A percentile compares a stretch with the other conserved stretches of the same genome.
Evolutionary conservation across 2,888 invertebrate genomes (phyloP).

Genomic region (Habroteleia sp.): DNA sequence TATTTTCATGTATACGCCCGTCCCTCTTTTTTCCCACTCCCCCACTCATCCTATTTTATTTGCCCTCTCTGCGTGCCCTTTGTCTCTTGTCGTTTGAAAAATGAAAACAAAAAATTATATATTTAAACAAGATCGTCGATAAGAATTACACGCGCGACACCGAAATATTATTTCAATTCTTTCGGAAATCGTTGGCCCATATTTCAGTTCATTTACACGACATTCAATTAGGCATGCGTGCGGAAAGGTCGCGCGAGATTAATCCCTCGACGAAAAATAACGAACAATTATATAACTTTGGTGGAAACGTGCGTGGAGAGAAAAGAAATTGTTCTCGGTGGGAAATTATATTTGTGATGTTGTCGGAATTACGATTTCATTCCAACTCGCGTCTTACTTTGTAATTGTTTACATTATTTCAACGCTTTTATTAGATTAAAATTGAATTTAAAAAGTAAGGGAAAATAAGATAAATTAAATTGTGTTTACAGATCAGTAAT

Average conservation of each 20-base stretch:
- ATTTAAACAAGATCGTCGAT: neutral
- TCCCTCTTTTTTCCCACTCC: slow-evolving; percentile 19
- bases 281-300: slow-evolving; percentile 45
- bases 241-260: slow-evolving; percentile 19
- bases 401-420: slow-evolving; percentile 24
- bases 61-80: slow-evolving; percentile 28
- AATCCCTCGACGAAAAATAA: slow-evolving; percentile 39
- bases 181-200: too few species aligned
- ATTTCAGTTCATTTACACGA: too few species aligned
- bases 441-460: too few species aligned
- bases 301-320: slow-evolving; percentile 45
- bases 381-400: slow-evolving; percentile 4
- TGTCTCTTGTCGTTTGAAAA: slow-evolving; percentile 39
- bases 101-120: too few species aligned
- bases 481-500: too few species aligned
- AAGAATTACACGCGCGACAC: neutral
- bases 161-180: too few species aligned
- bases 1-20: slow-evolving; percentile 57
- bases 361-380: slow-evolving; percentile 39
- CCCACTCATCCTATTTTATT: slow-evolving; percentile 13
- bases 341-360: slow-evolving; percentile 34
- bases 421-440: too few species aligned
- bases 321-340: slow-evolving; percentile 38
- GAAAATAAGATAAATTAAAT: too few species aligned
- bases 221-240: too few species aligned